Base-by-base conservation (phyloP, 2,113 vertebrate genomes). In the Hemicordylus capensis region DNA sequence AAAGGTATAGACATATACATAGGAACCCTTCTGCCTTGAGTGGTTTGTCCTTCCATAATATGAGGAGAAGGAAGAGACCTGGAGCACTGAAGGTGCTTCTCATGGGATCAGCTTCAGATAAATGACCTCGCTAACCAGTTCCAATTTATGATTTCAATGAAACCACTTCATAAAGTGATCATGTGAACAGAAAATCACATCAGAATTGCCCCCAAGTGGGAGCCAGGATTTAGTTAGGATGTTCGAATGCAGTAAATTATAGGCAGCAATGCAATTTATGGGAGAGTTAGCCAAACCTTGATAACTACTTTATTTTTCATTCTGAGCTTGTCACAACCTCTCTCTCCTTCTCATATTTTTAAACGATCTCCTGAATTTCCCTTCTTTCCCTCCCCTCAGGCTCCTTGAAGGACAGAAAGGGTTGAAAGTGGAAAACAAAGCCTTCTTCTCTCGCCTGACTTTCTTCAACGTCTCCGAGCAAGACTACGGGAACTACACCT, bases 401-500 rank as follows among this genome's bases (percentile, higher is more conserved):
- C 97, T 99, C 94, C 89, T 95, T 67, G 98, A 96, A 90, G 97
- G 97, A 67, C 96, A 98, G 83, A 97, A 98, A 76, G 97, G 97
- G 2, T 93, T 99, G 84, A 97, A 98, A 92, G 98, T 99, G 76
- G 94, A 98, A 93, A 97, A 96, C 82, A 95, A 95, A 78, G 98
- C 97, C 77, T 97, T 97, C 14, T 94, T 98, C 91, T 99, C 98
- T 51, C 97, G 95, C 61, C 96, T 99, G 94, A 99, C 97, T 31
- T 99, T 99, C 95, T 98, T 97, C 94, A 99, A 99, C 0, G 98
- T 99, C 85, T 98, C 99, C 0, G 98, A 99, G 79, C 96, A 96
- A 24, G 98, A 99, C 93, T 99, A 99, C 0, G 98, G 99, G 51
- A 99, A 99, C 96, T 99, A 99, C 95, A 99, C 98, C 7, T 99